phyloP scores from a whole-genome alignment of 1,140 invertebrate species.

The Drosophila sproati region DNA sequence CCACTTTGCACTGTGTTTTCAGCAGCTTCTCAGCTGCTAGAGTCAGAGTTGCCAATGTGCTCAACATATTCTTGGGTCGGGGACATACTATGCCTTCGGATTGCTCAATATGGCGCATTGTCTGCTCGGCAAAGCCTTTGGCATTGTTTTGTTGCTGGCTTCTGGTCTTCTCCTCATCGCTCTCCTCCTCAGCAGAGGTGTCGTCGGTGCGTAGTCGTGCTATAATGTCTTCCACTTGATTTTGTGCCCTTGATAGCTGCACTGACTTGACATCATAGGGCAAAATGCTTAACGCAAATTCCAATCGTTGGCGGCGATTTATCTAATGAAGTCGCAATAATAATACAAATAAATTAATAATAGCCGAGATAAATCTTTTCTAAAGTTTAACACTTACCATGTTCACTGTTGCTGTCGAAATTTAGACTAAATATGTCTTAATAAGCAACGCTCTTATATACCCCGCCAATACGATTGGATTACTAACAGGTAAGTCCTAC shows the following conservation, averaged over 20 bases:
- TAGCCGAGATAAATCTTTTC: not conserved
- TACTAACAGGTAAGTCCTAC: conserved; percentile 23
- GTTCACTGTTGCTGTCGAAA: conserved; percentile 38
- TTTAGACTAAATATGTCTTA: conserved; percentile 41
- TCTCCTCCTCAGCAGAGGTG: conserved; percentile 32
- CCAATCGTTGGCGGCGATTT: conserved; percentile 60
- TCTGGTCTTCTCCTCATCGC: conserved; percentile 21
- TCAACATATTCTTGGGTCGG: conserved; percentile 27
- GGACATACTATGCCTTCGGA: conserved; percentile 30
- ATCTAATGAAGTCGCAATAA: conserved; percentile 14
- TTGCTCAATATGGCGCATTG: conserved; percentile 59
- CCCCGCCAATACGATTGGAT: not conserved
- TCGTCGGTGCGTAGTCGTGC: conserved; percentile 44
- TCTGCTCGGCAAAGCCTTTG: conserved; percentile 52
- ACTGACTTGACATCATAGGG: conserved; percentile 53
- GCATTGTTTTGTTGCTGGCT: conserved; percentile 28
- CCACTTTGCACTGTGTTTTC: conserved; percentile 5
- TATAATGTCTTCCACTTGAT: conserved; percentile 52
- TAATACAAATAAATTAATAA: not conserved
- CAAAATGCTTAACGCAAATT: conserved; percentile 55
- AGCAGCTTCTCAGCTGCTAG: conserved; percentile 53
- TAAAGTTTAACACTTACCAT: conserved; percentile 55
- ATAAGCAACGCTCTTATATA: conserved; percentile 50
- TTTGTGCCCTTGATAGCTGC: conserved; percentile 38
- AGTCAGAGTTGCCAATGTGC: conserved; percentile 52